phyloP scores from a whole-genome alignment of 2,113 vertebrate genomes.

The Nothobranchius kuhntae region DNA sequence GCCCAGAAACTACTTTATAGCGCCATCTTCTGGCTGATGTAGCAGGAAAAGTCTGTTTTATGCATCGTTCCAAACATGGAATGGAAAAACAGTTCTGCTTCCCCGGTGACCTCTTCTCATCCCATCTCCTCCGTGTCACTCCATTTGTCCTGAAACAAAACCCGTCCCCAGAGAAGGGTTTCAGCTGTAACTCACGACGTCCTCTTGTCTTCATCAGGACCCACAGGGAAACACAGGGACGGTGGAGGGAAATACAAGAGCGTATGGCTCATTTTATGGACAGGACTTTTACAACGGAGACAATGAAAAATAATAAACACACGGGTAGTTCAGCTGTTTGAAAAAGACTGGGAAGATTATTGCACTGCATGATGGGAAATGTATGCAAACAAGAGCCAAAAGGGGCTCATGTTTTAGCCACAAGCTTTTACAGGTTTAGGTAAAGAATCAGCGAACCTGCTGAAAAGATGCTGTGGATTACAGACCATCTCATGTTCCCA shows the following conservation, averaged over 20 bases:
- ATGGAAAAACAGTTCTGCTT: slow-evolving; percentile 29
- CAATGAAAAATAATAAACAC: background rate
- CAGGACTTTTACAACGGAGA: background rate
- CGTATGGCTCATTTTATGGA: slow-evolving; percentile 15
- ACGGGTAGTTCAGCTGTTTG: background rate
- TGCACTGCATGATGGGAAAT: background rate
- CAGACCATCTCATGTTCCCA: no score
- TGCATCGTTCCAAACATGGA: slow-evolving; percentile 35
- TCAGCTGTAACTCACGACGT: slow-evolving; percentile 43
- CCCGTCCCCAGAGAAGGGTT: slow-evolving; percentile 18
- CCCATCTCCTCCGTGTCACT: slow-evolving; percentile 12
- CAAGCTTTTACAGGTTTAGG: background rate
- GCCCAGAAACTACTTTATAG: slow-evolving; percentile 30
- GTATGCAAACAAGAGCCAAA: background rate
- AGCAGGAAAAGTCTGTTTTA: slow-evolving; percentile 15
- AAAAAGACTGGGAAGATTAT: background rate
- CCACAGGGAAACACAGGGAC: slow-evolving; percentile 22
- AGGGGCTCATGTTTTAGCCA: background rate
- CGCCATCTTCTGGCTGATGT: slow-evolving; percentile 67
- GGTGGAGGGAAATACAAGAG: slow-evolving; percentile 14
- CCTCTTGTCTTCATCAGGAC: slow-evolving; percentile 38
- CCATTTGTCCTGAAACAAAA: slow-evolving; percentile 4
- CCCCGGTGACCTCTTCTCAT: slow-evolving; percentile 33
- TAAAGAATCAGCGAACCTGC: no score
- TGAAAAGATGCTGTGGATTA: no score